These are phyloP conservation scores for Pipa parva DNA, from an alignment of 2,113 vertebrate genomes.

Conservation along the genomic window DNA sequence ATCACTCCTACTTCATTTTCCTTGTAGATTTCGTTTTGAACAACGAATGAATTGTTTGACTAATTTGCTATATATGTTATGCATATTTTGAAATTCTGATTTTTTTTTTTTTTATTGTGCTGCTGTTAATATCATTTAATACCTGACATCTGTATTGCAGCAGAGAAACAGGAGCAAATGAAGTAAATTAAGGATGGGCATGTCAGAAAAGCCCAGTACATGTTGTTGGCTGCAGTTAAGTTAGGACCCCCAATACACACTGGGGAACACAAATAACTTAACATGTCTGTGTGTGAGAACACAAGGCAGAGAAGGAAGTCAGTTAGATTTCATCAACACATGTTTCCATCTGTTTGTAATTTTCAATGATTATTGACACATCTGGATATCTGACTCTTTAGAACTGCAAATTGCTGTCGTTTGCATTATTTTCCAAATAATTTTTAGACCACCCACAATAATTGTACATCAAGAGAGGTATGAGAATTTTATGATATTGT, in stretches of 20 bases:
- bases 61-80: constrained; percentile 28
- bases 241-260: constrained; percentile 32
- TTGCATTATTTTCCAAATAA: constrained; percentile 74
- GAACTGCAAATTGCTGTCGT: constrained; percentile 69
- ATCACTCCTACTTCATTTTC: constrained; percentile 22
- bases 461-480: constrained; percentile 60
- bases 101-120: constrained; percentile 7
- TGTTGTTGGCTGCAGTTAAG: constrained; percentile 34
- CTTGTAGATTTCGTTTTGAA: constrained; percentile 21
- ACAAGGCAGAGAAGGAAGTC: constrained; percentile 67
- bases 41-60: constrained; percentile 28
- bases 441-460: constrained; percentile 73
- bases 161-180: constrained; percentile 21
- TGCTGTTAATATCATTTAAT: constrained; percentile 25
- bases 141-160: constrained; percentile 35
- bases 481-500: constrained; percentile 58
- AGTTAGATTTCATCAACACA: constrained; percentile 72
- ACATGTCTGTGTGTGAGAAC: constrained; percentile 59
- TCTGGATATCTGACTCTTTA: constrained; percentile 73
- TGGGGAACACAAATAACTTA: constrained; percentile 61
- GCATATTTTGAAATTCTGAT: constrained; percentile 5
- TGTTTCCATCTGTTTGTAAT: constrained; percentile 74
- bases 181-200: constrained; percentile 35
- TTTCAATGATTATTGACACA: constrained; percentile 78
- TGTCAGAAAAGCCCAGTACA: constrained; percentile 22